Base-by-base conservation (phyloP, 2,797 vertebrate species). In the Tympanoctomys barrerae region DNA sequence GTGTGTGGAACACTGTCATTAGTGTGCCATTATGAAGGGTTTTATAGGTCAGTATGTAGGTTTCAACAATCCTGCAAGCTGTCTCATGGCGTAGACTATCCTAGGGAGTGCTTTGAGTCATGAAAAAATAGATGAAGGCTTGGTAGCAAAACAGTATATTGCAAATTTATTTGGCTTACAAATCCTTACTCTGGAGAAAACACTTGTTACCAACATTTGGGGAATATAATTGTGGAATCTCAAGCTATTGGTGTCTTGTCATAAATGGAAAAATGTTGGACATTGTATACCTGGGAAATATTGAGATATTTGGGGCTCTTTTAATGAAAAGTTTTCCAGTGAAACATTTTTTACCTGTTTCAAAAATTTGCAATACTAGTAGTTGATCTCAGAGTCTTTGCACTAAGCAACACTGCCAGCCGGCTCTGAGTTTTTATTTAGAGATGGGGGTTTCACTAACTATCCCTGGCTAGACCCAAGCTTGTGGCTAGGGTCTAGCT, bases 21-120 rank as follows among this genome's bases (percentile, higher is more conserved):
- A 87, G 9, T 92, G 39, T 95, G 94, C 26, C 21, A 21, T 93
- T 90, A 71, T 80, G 52, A 89, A 92, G 31, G 2, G 22, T 78
- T 87, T 61, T n/a, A 14, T 85, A 39, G 64, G 16, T 52, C 36
- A 64, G 13, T 87, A 90, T 89, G 94, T 92, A 64, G 33, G 18
- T 52, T 3, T 92, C 92, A 92, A 75, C 81, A 84, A 78, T 83
- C 39, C 14, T 61, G 21, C 7, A 39, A 68, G 13, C 26, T 5
- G 39, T 75, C 71, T 71, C 66, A 31, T 87, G 75, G 24, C 62
- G 10, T 49, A 6, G 66, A 66, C n/a, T 84, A 31, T 61, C 12
- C n/a, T 31, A 52, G 26, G 31, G n/a, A 62, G 22, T 52, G 59
- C 92, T 91, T 42, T 54, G 62, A 64, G 42, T 36, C 66, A 14